These are phyloP conservation scores for Arge pagana DNA, from an alignment of 2,888 invertebrate species.

Conservation along the genomic window DNA sequence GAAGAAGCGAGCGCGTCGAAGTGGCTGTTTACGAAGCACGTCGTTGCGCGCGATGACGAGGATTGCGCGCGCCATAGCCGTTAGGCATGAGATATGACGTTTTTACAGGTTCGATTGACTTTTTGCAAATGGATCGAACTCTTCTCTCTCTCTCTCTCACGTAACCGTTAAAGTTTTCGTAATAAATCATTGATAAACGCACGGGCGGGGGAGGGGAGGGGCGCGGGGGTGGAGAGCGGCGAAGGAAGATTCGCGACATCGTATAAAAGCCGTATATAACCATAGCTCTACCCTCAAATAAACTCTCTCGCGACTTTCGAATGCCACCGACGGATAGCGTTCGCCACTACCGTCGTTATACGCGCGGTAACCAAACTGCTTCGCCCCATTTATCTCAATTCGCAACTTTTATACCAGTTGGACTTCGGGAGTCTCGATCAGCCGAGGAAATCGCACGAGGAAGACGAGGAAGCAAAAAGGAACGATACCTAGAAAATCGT, in stretches of 20 bases:
- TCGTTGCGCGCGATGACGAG: no score
- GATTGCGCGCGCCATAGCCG: no score
- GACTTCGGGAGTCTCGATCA: conserved; percentile 10
- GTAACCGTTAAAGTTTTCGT: conserved; percentile 6
- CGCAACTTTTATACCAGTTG: conserved; percentile 11
- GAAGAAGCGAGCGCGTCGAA: no score
- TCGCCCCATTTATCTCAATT: conserved; percentile 16
- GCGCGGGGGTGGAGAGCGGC: no score
- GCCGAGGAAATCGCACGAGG: not conserved
- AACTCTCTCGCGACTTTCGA: conserved; percentile 14
- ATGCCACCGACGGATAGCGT: conserved; percentile 9
- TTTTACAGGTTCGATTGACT: no score
- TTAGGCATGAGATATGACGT: no score
- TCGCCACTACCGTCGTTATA: not conserved
- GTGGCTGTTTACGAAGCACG: no score
- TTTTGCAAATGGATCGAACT: not conserved
- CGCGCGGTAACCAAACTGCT: conserved; percentile 9
- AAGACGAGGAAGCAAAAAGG: not conserved
- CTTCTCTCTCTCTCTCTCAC: no score
- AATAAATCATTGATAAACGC: conserved; percentile 15
- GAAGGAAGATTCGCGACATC: conserved; percentile 1
- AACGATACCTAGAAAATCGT: no score
- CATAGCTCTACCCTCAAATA: conserved; percentile 2
- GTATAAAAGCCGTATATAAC: not conserved
- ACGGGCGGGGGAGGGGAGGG: no score